Base-by-base conservation (phyloP, 2,797 vertebrate genomes). In the Dendrocincla fuliginosa region DNA sequence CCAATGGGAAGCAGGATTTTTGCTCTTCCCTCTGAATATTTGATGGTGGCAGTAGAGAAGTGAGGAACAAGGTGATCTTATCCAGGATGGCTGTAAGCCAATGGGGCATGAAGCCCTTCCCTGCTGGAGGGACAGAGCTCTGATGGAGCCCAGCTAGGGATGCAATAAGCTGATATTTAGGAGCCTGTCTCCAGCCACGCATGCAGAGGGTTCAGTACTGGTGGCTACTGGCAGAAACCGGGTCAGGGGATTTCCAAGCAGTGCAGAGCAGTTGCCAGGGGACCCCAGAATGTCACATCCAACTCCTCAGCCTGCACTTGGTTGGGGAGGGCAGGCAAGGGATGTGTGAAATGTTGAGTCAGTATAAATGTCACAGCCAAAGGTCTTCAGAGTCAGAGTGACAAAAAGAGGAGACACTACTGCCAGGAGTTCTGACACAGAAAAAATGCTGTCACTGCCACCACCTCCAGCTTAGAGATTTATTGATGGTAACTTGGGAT, bases 401-500 rank as follows among this genome's bases (percentile, higher is more conserved):
- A 95, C 94, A 95, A 85, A 52, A 35, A 83, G 87, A 93, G 93
- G 52, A 95, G 78, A 79, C 81, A 84, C 70, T 56, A 55, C 94
- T 87, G 92, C 78, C 86, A 87, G 75, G 93, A 95, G 94, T 81
- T 97, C 90, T 95, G 86, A 96, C 78, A 84, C 37, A 30, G 56
- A 77, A 79, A 90, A 88, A 93, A 35, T 10, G n/a, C 94, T 97
- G 95, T 96, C 95, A 92, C 85, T 91, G 78, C 64, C 27, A 90
- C 79, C 83, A 85, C 93, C 86, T 94, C 83, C 9, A 2, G 70
- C 89, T 59, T 32, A 67, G 90, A 97, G 94, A 96, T 95, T 96
- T 97, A 97, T 90, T 95, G 95, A 78, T 90, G 91, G 77, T 94
- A 98, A 96, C 93, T 97, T 65, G 83, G 90, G 88, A 92, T 91